phyloP scores from a whole-genome alignment of 1,140 invertebrate species.

The Drosophila nannoptera region DNA sequence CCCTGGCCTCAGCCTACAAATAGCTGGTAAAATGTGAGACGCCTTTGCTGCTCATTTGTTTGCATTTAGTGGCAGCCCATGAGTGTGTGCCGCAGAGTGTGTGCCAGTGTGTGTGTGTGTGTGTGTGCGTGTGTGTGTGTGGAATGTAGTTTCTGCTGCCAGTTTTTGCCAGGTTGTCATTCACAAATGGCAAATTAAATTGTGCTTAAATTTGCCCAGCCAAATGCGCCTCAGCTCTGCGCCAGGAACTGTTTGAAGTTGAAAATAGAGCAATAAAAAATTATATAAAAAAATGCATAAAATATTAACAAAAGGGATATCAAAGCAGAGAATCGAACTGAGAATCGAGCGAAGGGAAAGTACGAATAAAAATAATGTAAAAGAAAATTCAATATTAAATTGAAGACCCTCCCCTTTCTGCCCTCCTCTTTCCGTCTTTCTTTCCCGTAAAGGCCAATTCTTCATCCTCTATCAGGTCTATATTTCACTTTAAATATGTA shows the following conservation, averaged over 20 bases:
- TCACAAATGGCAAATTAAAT: conserved; percentile 74
- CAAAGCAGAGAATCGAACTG: too few species aligned
- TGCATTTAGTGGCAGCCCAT: conserved; percentile 32
- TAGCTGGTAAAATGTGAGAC: conserved; percentile 37
- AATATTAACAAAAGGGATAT: not conserved
- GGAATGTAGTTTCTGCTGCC: conserved; percentile 34
- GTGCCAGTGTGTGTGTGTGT: conserved; percentile 1
- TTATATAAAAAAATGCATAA: not conserved
- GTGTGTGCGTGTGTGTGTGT: conserved; percentile 16
- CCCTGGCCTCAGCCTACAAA: conserved; percentile 1
- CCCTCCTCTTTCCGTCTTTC: too few species aligned
- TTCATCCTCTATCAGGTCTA: too few species aligned
- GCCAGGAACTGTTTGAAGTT: not conserved
- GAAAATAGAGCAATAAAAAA: not conserved
- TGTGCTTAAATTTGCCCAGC: conserved; percentile 56
- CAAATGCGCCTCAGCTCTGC: not conserved
- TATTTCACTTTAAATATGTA: too few species aligned
- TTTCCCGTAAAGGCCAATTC: too few species aligned
- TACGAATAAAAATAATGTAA: too few species aligned
- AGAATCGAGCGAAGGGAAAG: too few species aligned
- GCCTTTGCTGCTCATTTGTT: conserved; percentile 42
- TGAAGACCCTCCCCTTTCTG: too few species aligned
- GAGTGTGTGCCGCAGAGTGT: not conserved
- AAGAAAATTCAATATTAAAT: too few species aligned
- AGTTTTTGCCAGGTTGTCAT: conserved; percentile 56